Evolutionary conservation across 2,113 vertebrate genomes (phyloP).

Genomic region (Chloropsis hardwickii): DNA sequence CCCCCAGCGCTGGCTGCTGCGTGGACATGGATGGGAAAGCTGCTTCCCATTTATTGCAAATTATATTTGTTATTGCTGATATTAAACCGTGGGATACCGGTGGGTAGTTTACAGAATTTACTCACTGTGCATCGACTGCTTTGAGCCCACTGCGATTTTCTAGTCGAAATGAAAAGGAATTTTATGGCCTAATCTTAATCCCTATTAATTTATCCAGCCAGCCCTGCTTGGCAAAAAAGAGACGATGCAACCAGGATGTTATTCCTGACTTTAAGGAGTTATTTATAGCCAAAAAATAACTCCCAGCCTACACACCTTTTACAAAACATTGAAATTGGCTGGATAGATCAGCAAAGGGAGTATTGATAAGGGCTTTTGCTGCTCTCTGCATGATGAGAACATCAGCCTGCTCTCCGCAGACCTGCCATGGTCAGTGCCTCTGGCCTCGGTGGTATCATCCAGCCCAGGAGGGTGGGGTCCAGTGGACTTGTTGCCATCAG

Average conservation of each 20-base stretch:
- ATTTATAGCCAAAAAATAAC: neutral
- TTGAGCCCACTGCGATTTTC: constrained; percentile 55
- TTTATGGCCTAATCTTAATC: constrained; percentile 57
- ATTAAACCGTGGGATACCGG: constrained; percentile 26
- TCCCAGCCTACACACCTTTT: neutral
- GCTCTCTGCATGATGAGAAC: accelerated
- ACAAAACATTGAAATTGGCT: neutral
- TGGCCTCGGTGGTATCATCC: neutral
- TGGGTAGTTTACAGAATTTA: constrained; percentile 40
- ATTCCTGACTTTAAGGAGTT: constrained; percentile 7
- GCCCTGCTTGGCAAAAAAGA: neutral
- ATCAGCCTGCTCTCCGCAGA: neutral
- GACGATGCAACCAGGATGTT: neutral
- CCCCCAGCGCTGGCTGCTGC: neutral
- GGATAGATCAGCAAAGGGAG: neutral
- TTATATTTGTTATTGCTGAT: constrained; percentile 56
- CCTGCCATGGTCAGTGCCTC: accelerated
- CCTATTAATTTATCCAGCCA: constrained; percentile 60
- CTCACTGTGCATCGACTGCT: constrained; percentile 30
- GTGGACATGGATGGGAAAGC: constrained; percentile 32
- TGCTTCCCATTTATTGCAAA: constrained; percentile 50
- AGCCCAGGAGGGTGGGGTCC: accelerated
- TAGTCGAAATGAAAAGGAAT: constrained; percentile 26
- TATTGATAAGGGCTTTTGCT: neutral
- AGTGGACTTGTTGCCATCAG: neutral